A percentile compares a stretch with the other conserved stretches of the same genome.
These are phyloP conservation scores for Lepidochrysops patricia DNA, from an alignment of 2,888 invertebrate species.

Conservation along the genomic window DNA sequence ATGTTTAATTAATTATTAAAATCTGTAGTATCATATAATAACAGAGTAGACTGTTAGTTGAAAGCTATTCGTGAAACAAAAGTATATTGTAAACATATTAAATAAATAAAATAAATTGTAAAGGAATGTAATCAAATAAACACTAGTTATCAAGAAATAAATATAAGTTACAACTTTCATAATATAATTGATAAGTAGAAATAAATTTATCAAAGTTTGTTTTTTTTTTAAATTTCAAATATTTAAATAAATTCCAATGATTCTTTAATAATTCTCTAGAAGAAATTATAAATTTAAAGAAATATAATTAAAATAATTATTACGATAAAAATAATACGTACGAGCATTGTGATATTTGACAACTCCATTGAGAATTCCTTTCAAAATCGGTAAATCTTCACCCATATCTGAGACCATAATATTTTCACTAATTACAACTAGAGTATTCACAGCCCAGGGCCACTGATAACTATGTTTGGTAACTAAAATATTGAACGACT, in stretches of 20 bases:
- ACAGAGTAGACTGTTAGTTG: not conserved
- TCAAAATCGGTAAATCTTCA: conserved; percentile 92
- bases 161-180: no score
- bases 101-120: no score
- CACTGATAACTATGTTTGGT: conserved; percentile 62
- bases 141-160: not conserved
- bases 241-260: not conserved
- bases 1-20: not conserved
- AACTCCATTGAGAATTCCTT: conserved; percentile 92
- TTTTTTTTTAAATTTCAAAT: not conserved
- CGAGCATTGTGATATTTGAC: conserved; percentile 95
- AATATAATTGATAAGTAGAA: not conserved
- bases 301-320: conserved; percentile 5
- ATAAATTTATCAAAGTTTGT: not conserved
- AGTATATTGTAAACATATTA: not conserved
- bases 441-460: conserved; percentile 64
- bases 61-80: not conserved
- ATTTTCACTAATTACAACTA: conserved; percentile 57
- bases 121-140: no score
- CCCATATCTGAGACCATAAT: conserved; percentile 80
- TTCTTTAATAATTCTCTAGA: not conserved
- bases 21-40: not conserved
- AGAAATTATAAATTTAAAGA: not conserved
- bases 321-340: conserved; percentile 75
- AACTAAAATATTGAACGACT: conserved; percentile 52